These are phyloP conservation scores for Ostrea edulis DNA, from an alignment of 1,140 invertebrate species.

Conservation along the genomic window DNA sequence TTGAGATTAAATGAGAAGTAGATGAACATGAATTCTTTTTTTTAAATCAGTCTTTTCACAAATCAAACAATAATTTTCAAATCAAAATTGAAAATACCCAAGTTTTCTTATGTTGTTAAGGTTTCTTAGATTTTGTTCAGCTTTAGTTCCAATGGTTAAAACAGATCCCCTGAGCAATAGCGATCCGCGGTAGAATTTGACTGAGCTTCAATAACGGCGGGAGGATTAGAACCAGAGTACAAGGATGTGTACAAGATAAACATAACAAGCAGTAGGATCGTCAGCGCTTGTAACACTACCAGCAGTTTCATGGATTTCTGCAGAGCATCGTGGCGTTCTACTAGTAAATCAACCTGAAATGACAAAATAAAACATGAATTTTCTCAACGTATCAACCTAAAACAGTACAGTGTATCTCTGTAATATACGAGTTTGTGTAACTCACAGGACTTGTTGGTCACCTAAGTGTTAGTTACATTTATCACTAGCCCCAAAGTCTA, in stretches of 20 bases:
- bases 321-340: background rate
- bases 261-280: background rate
- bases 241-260: background rate
- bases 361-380: background rate
- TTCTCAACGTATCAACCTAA: background rate
- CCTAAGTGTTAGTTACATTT: too few relatives aligned
- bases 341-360: constrained; percentile 9
- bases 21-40: background rate
- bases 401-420: too few relatives aligned
- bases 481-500: too few relatives aligned
- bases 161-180: constrained; percentile 1
- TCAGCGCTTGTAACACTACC: constrained; percentile 1
- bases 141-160: background rate
- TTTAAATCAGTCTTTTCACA: background rate
- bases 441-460: too few relatives aligned
- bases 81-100: background rate
- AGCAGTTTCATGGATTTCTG: background rate
- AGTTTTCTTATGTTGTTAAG: background rate
- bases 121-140: background rate
- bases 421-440: too few relatives aligned
- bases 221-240: background rate
- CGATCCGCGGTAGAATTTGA: background rate
- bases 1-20: background rate
- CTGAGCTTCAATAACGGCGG: background rate
- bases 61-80: background rate